Evolutionary conservation across 2,113 vertebrate genomes (phyloP), one percentile per base, ranked within the genome.

Genomic region (Eudyptes chrysolophus): DNA sequence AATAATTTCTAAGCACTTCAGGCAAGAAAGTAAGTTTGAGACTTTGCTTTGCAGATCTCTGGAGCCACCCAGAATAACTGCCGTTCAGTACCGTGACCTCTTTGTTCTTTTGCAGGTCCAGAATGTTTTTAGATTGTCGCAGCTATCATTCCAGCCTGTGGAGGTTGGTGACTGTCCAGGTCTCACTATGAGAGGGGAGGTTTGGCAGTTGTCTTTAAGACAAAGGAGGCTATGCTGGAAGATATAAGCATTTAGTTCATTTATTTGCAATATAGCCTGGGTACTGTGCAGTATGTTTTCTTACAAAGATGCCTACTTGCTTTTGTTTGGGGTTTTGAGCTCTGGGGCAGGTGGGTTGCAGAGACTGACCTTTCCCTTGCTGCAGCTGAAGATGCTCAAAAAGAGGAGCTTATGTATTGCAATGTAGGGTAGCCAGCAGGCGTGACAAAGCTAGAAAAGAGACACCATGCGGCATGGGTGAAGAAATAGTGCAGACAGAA

Each of bases 141-240:
- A 64, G 16, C 18, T 69, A 1, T 57, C 30, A 82, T 52, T 76
- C 24, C 6, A 54, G 15, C 3, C 18, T 65, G 10, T 9, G 10
- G 27, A 84, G 6, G 7, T 0, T 38, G 16, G 25, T 72, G 40
- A 36, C 15, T 58, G 3, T 30, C 29, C 0, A 2, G 7, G 16
- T 44, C 16, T 27, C 0, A 0, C 3, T 40, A 3, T 8, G 6
- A 57, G 36, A 90, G 6, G 13, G 9, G 15, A 84, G 12, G 7
- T 27, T 55, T 84, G 60, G 11, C 13, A 7, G 2, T 11, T 60
- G 4, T 66, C 27, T 87, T 75, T 66, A 34, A 13, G 29, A 54
- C 22, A 80, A 92, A 64, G 32, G 40, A 57, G 7, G 3, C 24
- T 52, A 36, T 8, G 4, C 11, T 60, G 38, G 30, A 81, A 93